phyloP scores from a whole-genome alignment of 2,797 vertebrate genomes.

The Naso thynnoides region DNA sequence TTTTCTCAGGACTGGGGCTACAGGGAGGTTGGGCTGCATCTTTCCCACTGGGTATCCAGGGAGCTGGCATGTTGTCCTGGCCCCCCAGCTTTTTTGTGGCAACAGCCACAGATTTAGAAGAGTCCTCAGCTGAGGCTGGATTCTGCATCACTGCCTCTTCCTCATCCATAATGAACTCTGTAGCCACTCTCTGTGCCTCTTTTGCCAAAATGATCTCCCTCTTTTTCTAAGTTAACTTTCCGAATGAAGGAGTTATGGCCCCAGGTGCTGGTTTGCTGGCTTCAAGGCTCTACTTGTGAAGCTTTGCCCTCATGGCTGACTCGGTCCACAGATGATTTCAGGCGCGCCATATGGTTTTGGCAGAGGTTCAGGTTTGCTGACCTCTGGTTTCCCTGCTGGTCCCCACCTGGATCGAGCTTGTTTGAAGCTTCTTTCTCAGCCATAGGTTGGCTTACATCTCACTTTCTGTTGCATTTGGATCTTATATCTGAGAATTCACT shows the following conservation, averaged over 20 bases:
- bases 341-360: conserved; percentile 76
- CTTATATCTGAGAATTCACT: conserved; percentile 55
- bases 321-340: conserved; percentile 84
- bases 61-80: conserved; percentile 83
- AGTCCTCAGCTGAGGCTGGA: conserved; percentile 75
- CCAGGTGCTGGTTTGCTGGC: conserved; percentile 48
- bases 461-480: conserved; percentile 58
- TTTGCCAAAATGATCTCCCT: conserved; percentile 88
- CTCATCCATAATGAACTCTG: conserved; percentile 85
- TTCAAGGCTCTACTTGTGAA: conserved; percentile 84
- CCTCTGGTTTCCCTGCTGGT: conserved; percentile 44
- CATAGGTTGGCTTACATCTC: conserved; percentile 63
- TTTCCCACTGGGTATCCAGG: conserved; percentile 85
- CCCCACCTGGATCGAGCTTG: conserved; percentile 26
- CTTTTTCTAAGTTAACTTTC: conserved; percentile 95
- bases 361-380: conserved; percentile 62
- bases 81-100: conserved; percentile 90
- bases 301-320: conserved; percentile 86
- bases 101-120: conserved; percentile 84
- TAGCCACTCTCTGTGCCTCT: conserved; percentile 81
- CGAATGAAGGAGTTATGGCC: conserved; percentile 77
- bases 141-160: conserved; percentile 80
- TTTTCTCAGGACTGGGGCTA: conserved; percentile 86
- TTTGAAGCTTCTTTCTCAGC: conserved; percentile 49
- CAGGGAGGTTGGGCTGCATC: conserved; percentile 90